Base-by-base conservation (phyloP, 2,797 vertebrate genomes). In the Syngnathus acus region DNA sequence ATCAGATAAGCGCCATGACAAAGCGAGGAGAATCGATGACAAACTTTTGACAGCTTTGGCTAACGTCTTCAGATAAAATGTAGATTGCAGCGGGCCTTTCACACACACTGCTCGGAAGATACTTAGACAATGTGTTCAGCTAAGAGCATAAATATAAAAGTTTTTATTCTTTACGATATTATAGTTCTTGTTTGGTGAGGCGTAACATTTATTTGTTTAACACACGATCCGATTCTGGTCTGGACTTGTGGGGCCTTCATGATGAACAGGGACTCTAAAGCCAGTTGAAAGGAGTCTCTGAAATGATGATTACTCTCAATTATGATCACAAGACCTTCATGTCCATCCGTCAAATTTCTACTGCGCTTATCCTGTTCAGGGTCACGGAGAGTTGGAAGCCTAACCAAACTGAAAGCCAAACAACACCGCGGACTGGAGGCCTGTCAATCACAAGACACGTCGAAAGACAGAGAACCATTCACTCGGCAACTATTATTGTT, bases 1-100 rank as follows among this genome's bases (percentile, higher is more conserved):
- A 91, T 92, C 89, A 89, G 90, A 92, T 91, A 91, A 91, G 88
- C 65, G 81, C 70, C 89, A 92, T 87, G 90, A 90, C 89, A 91
- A 87, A 89, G 87, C 83, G 67, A 82, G 84, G 83, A 89, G 87
- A 87, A 89, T 89, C 75, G 88, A 89, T 90, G 91, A 91, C 87
- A 91, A 89, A 86, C 82, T 70, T 82, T 81, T 87, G 89, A 91
- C 88, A 89, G 85, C 77, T 84, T 82, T 89, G 88, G 88, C 88
- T 74, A 78, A 17, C 68, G 78, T 83, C 89, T 77, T 83, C 76
- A 80, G 81, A 83, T 89, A 89, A 91, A 87, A 91, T 86, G 84
- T 69, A 86, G 89, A 91, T 89, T 74, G 66, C 86, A 73, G 81
- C 53, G 64, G 53, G 68, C 65, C 77, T 82, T 77, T 61, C 64